Percentiles rank a stretch among this genome's conserved stretches.
phyloP scores from a whole-genome alignment of 2,888 invertebrate species.

The Drymonia ruficornis region DNA sequence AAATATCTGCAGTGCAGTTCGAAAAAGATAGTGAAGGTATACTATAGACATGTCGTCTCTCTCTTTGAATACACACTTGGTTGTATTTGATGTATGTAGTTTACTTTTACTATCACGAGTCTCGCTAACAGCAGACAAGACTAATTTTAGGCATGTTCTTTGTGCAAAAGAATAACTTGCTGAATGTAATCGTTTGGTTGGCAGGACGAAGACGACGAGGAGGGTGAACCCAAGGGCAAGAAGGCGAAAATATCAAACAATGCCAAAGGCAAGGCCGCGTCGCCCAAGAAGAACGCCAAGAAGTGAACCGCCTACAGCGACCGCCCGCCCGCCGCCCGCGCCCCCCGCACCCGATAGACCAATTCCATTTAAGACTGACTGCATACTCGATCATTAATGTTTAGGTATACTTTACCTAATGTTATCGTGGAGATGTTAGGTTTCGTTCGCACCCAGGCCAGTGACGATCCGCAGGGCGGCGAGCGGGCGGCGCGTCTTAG shows the following conservation, averaged over 20 bases:
- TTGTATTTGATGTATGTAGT: not conserved
- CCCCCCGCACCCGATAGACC: conserved; percentile 33
- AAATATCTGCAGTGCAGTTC: not conserved
- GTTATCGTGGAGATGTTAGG: conserved; percentile 27
- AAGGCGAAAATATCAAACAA: conserved; percentile 90
- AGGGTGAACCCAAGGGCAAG: conserved; percentile 92
- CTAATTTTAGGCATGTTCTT: not conserved
- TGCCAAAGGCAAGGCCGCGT: conserved; percentile 87
- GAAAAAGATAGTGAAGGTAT: not conserved
- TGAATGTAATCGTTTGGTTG: not conserved
- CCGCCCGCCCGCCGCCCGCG: conserved; percentile 32
- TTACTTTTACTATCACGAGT: not conserved
- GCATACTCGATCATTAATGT: conserved; percentile 30
- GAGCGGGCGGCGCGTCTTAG: conserved; percentile 44
- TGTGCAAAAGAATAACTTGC: not conserved
- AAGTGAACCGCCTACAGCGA: conserved; percentile 65
- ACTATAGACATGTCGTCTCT: not conserved
- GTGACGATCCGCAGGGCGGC: conserved; percentile 16
- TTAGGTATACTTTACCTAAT: conserved; percentile 33
- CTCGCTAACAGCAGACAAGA: no score
- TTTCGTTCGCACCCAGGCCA: conserved; percentile 29
- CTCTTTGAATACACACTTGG: no score
- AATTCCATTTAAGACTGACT: conserved; percentile 42
- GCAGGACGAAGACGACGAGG: conserved; percentile 89
- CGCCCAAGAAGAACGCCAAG: conserved; percentile 89